These are phyloP conservation scores for Lampris incognitus DNA, from an alignment of 2,113 vertebrate genomes.

Conservation along the genomic window DNA sequence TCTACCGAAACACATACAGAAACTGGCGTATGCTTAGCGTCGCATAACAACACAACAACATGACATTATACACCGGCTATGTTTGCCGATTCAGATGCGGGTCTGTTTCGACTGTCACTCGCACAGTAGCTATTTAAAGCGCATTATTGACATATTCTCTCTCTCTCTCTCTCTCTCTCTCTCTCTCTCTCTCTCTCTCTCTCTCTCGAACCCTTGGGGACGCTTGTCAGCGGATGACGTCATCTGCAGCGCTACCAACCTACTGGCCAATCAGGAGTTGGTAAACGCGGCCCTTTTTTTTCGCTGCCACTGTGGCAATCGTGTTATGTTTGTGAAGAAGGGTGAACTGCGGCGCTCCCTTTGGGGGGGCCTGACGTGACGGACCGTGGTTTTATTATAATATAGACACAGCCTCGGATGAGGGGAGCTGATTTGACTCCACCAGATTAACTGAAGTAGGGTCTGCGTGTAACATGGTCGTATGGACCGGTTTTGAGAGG, in stretches of 20 bases:
- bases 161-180: constrained; percentile 12
- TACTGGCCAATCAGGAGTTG: constrained; percentile 60
- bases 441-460: background rate
- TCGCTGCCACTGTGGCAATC: constrained; percentile 56
- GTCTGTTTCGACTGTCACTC: background rate
- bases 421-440: too few relatives aligned
- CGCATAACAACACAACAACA: background rate
- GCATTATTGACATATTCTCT: background rate
- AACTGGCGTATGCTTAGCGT: constrained; percentile 18
- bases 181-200: constrained; percentile 13
- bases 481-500: background rate
- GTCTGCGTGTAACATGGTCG: constrained; percentile 12
- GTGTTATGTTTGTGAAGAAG: background rate
- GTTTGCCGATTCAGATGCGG: background rate
- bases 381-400: too few relatives aligned
- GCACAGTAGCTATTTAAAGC: constrained; percentile 2
- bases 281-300: constrained; percentile 22
- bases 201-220: background rate
- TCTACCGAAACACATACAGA: background rate
- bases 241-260: constrained; percentile 12
- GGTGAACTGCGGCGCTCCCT: too few relatives aligned
- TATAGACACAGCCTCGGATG: too few relatives aligned
- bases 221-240: constrained; percentile 32
- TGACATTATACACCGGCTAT: constrained; percentile 2
- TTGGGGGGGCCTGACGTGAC: too few relatives aligned